Evolutionary conservation across 37 sponge, comb jelly and placozoan species (phyloP).

Genomic region (Bolinopsis microptera): DNA sequence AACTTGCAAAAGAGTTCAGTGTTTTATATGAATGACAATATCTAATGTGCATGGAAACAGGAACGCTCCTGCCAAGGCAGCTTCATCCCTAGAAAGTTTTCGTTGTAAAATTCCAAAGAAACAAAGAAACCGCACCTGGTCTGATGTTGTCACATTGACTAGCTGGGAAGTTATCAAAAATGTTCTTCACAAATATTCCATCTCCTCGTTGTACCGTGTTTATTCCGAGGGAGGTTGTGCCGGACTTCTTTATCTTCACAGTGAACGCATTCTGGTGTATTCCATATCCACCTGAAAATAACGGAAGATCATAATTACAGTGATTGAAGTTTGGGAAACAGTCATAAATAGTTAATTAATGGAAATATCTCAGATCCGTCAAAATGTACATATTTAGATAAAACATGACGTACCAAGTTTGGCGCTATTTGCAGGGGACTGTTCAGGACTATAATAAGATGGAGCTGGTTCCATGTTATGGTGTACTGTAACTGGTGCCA

Average conservation of each 20-base stretch:
- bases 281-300: not conserved
- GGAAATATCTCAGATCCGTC: too few species aligned
- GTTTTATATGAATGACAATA: too few species aligned
- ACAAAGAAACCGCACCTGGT: not conserved
- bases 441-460: not conserved
- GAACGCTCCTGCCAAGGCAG: too few species aligned
- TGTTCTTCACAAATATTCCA: conserved; percentile 52
- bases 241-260: conserved; percentile 12
- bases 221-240: conserved; percentile 38
- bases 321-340: too few species aligned
- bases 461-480: not conserved
- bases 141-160: conserved; percentile 1
- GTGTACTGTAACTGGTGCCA: conserved; percentile 7
- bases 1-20: too few species aligned
- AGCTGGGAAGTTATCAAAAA: conserved; percentile 7
- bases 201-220: conserved; percentile 9
- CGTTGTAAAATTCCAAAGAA: too few species aligned
- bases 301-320: too few species aligned
- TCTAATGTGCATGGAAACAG: too few species aligned
- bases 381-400: too few species aligned
- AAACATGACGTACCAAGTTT: not conserved
- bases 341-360: too few species aligned
- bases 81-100: too few species aligned
- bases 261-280: conserved; percentile 47
- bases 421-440: not conserved